These are phyloP conservation scores for Neoaliturus tenellus DNA, from an alignment of 2,888 invertebrate species.

Conservation along the genomic window DNA sequence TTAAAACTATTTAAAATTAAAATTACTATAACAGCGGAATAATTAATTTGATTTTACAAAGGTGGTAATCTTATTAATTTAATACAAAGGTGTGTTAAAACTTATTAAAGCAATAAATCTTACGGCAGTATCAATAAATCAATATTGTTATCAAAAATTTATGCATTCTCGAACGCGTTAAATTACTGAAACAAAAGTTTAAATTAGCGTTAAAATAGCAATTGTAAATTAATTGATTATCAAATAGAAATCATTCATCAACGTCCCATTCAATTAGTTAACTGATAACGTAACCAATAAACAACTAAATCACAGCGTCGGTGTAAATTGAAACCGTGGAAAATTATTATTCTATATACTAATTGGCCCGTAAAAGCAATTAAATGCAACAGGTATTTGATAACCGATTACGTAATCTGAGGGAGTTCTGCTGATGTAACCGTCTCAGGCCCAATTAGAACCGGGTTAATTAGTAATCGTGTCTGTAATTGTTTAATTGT, in stretches of 20 bases:
- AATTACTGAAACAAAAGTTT: background rate
- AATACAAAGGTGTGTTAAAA: too few relatives aligned
- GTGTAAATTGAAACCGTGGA: constrained; percentile 11
- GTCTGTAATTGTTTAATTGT: constrained; percentile 50
- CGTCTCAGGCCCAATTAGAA: constrained; percentile 19
- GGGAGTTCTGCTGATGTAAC: background rate
- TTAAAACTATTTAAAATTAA: too few relatives aligned
- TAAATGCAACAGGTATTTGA: background rate
- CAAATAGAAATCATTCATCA: constrained; percentile 13
- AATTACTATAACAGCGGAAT: too few relatives aligned
- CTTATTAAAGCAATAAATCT: too few relatives aligned
- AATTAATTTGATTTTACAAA: too few relatives aligned
- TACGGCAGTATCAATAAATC: too few relatives aligned
- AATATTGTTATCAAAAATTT: too few relatives aligned
- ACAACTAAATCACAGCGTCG: background rate
- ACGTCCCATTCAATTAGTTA: constrained; percentile 22
- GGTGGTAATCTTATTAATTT: too few relatives aligned
- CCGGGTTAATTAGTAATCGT: constrained; percentile 15
- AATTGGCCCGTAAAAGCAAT: background rate
- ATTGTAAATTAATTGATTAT: background rate
- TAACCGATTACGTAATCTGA: background rate
- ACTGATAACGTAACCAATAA: background rate
- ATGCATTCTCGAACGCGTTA: too few relatives aligned
- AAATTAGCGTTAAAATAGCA: constrained; percentile 9
- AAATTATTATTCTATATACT: constrained; percentile 1